A percentile compares a stretch with the other conserved stretches of the same genome.
Conservation (phyloP, 2,888 invertebrate genomes). For the Drosophila anomalata region DNA sequence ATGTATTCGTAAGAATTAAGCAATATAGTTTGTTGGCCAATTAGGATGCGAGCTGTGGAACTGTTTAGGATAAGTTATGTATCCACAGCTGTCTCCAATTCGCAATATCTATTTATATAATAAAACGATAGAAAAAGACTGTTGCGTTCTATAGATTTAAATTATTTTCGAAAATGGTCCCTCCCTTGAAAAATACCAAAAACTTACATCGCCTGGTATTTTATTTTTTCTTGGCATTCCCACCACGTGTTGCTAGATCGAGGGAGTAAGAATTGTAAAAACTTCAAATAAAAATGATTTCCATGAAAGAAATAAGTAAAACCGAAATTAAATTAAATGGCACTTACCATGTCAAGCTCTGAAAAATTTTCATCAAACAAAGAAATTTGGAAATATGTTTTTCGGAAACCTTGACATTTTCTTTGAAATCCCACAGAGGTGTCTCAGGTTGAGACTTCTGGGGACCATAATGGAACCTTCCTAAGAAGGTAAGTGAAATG, state of each 20-base stretch:
- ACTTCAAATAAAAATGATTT: conserved; percentile 6
- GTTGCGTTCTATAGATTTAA: conserved; percentile 8
- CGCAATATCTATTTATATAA: conserved; percentile 76
- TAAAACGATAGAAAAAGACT: conserved; percentile 53
- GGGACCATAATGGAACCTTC: not conserved
- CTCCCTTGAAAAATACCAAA: not conserved
- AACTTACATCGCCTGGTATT: not conserved
- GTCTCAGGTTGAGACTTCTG: conserved; percentile 11
- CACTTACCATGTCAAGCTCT: not conserved
- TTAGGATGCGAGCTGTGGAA: conserved; percentile 52
- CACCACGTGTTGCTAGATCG: conserved; percentile 21
- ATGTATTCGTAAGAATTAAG: conserved; percentile 65
- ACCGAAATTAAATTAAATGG: not conserved
- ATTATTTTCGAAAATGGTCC: conserved; percentile 7
- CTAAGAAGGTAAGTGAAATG: not conserved
- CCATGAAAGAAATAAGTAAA: not conserved
- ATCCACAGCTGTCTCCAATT: conserved; percentile 59
- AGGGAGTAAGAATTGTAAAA: not conserved
- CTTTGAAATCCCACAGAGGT: not conserved
- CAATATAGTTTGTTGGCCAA: conserved; percentile 68
- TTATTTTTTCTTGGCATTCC: not conserved
- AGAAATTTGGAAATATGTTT: not conserved
- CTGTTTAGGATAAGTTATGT: conserved; percentile 53
- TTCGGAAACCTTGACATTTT: not conserved
- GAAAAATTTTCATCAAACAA: not conserved